Evolutionary conservation across 2,113 vertebrate species (phyloP), one percentile per base, ranked within the genome.

Genomic region (mouse (Mus musculus)): DNA sequence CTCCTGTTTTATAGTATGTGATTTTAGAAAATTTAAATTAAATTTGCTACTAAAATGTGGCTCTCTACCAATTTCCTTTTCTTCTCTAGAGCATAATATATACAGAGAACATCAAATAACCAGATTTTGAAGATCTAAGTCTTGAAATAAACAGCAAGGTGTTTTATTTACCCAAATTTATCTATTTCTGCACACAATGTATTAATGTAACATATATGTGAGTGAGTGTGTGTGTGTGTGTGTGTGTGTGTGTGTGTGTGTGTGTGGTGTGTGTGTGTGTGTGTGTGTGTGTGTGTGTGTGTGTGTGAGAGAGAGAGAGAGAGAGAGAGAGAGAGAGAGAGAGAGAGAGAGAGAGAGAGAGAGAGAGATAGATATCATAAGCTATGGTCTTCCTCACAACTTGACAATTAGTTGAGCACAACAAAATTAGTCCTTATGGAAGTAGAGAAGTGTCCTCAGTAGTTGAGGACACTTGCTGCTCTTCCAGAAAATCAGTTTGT

Each of bases 161-260:
- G 7, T 56, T 22, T 73, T 28, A 90, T 90, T 86, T 65, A 11
- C 52, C 2, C 10, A 73, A 56, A 19, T 61, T 3, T 49, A 16
- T 82, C 46, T 46, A n/a, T 89, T 90, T 91, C n/a, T 54, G 7
- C 24, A n/a, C 22, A n/a, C 22, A 49, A 49, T 49, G 49, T 49
- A 28, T 93, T 93, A 67, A 28, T 69, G 14, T 88, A 65, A 89
- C 73, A 63, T 94, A 11, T 95, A 81, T 87, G 89, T 6, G 49
- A 9, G 42, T 49, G 49, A 4, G 49, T 49, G 49, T 49, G 49
- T 49, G 49, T 49, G 49, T 49, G 49, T 49, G 49, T 49, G 49
- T 7, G 7, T 7, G 49, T 7, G 49, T 7, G 7, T 49, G 49
- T 49, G 49, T 49, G 49, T 49, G 49, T 7, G 7, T 7, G 49